Evolutionary conservation across 2,888 invertebrate species (phyloP).

Genomic region (Tenthredo mesomela): DNA sequence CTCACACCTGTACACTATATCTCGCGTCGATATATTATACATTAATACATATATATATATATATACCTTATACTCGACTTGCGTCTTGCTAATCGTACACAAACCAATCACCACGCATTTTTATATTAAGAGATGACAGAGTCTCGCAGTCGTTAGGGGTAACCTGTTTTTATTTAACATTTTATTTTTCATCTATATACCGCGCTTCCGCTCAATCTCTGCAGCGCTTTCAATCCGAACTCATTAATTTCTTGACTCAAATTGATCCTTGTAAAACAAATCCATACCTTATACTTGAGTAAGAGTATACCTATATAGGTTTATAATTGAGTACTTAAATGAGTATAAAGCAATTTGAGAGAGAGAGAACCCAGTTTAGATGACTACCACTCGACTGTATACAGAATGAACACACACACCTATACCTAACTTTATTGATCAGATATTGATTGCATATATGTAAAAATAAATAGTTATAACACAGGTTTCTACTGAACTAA

Average conservation of each 20-base stretch:
- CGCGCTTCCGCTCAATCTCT: constrained; percentile 27
- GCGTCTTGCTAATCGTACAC: constrained; percentile 31
- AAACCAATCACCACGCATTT: constrained; percentile 24
- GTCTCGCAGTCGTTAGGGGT: constrained; percentile 5
- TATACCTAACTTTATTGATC: not conserved
- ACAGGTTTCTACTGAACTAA: not conserved
- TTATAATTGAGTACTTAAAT: not conserved
- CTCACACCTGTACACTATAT: not conserved
- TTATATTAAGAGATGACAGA: constrained; percentile 10
- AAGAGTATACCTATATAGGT: not conserved
- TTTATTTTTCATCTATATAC: not conserved
- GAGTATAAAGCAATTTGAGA: not conserved
- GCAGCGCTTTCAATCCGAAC: constrained; percentile 7
- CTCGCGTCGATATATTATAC: constrained; percentile 7
- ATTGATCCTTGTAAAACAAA: constrained; percentile 12
- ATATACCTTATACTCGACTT: not conserved
- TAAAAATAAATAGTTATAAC: not conserved
- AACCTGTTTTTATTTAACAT: not conserved
- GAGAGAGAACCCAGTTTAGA: not conserved
- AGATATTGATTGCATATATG: not conserved
- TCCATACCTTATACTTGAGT: not conserved
- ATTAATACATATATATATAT: not conserved
- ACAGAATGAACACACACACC: not conserved
- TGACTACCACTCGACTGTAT: not conserved
- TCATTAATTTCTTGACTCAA: constrained; percentile 22